Percentiles rank a stretch among this genome's conserved stretches.
Conservation (phyloP, 2,113 vertebrate genomes). For the Sphyrna mokarran region DNA sequence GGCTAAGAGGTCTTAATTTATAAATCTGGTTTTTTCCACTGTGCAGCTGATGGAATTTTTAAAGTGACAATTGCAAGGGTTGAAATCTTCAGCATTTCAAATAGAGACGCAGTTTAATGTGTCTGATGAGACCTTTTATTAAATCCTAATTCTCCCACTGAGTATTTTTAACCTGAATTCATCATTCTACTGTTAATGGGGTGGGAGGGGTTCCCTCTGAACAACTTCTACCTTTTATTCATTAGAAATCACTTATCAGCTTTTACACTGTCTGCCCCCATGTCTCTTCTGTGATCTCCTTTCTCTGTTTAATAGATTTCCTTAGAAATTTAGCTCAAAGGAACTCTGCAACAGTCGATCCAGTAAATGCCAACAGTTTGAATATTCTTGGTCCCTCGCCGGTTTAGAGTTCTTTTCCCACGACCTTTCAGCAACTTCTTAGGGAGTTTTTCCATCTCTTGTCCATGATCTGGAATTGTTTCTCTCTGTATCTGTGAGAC, state of each 20-base stretch:
- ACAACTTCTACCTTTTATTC: background rate
- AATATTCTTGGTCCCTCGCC: conserved; percentile 19
- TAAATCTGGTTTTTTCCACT: background rate
- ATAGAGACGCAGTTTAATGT: background rate
- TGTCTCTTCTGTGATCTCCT: background rate
- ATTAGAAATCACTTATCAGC: background rate
- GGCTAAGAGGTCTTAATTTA: background rate
- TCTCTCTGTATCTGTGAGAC: background rate
- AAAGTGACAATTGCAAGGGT: background rate
- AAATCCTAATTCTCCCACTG: background rate
- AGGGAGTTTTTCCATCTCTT: background rate
- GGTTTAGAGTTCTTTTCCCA: conserved; percentile 18
- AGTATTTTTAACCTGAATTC: background rate
- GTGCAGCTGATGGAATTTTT: background rate
- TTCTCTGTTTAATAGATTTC: background rate
- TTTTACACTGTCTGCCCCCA: background rate
- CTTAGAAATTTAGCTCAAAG: background rate
- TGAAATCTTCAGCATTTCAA: background rate
- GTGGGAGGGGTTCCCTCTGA: background rate
- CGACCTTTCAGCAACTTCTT: conserved; percentile 26
- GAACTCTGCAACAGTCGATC: background rate
- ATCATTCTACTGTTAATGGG: background rate
- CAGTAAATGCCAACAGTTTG: background rate
- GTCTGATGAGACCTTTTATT: background rate
- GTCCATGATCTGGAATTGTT: background rate